Conservation (phyloP, 64 coral and sea anemone species). For the Stichodactyla mertensii region DNA sequence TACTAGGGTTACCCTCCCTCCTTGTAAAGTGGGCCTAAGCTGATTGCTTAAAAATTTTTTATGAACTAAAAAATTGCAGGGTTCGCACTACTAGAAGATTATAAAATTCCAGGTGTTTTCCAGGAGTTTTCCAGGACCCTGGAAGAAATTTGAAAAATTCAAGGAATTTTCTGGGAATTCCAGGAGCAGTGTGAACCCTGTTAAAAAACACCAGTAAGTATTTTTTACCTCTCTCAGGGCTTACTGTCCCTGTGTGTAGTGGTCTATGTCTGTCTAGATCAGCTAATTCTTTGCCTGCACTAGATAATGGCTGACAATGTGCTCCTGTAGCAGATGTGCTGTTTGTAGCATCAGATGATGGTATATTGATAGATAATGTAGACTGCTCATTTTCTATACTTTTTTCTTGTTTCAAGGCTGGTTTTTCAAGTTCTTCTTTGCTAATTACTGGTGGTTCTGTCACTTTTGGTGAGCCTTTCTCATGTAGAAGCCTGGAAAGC, state of each 20-base stretch:
- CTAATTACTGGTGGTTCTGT: not conserved
- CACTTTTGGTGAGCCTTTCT: not conserved
- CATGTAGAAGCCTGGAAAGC: not conserved
- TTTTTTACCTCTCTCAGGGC: slow-evolving; percentile 19
- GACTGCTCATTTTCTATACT: not conserved
- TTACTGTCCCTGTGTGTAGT: slow-evolving; percentile 18
- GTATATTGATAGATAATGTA: not conserved
- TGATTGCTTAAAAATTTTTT: too few species aligned
- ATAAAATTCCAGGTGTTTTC: too few species aligned
- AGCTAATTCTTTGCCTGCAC: not conserved
- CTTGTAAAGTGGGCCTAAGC: too few species aligned
- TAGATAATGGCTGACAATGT: not conserved
- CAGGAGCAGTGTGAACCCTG: too few species aligned
- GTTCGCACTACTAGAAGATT: too few species aligned
- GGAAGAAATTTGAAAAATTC: too few species aligned
- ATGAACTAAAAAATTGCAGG: too few species aligned
- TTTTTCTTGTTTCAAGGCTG: not conserved
- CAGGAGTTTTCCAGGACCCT: not conserved
- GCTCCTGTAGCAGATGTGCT: not conserved
- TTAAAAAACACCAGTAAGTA: too few species aligned
- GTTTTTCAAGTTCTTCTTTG: not conserved
- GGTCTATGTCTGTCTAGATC: slow-evolving; percentile 6
- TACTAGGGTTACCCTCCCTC: too few species aligned
- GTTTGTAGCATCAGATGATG: not conserved
- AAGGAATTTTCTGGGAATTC: too few species aligned